Evolutionary conservation across 1,140 invertebrate genomes (phyloP).

Genomic region (Drosophila orena): DNA sequence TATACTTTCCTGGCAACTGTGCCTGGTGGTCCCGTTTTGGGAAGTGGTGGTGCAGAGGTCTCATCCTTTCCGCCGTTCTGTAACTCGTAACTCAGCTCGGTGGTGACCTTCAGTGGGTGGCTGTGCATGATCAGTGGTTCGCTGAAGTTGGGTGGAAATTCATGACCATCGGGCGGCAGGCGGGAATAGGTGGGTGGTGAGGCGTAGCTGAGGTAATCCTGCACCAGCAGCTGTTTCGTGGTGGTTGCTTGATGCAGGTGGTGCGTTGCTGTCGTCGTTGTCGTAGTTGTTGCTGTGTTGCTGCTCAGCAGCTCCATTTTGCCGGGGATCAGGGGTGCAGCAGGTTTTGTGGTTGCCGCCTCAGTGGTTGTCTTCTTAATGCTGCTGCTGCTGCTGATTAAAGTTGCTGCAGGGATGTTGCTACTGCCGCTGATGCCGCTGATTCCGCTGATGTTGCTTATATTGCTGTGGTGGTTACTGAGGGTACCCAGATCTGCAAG

Average conservation of each 20-base stretch:
- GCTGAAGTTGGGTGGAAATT: conserved; percentile 91
- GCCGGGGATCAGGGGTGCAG: conserved; percentile 32
- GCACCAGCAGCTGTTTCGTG: conserved; percentile 74
- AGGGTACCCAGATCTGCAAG: conserved; percentile 75
- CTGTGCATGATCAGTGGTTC: conserved; percentile 86
- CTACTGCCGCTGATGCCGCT: conserved; percentile 17
- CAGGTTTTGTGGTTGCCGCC: conserved; percentile 14
- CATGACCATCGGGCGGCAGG: conserved; percentile 94
- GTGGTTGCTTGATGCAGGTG: conserved; percentile 47
- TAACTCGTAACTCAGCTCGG: conserved; percentile 25
- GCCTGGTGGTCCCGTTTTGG: conserved; percentile 77
- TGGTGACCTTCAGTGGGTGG: conserved; percentile 42
- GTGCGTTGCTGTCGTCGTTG: conserved; percentile 41
- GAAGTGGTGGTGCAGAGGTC: conserved; percentile 61
- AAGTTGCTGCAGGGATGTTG: conserved; percentile 35
- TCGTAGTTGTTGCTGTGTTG: conserved; percentile 36
- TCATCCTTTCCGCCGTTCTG: conserved; percentile 46
- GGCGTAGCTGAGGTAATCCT: conserved; percentile 80
- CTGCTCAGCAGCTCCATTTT: conserved; percentile 81
- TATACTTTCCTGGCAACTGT: conserved; percentile 79
- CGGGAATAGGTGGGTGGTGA: conserved; percentile 87
- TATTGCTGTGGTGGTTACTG: conserved; percentile 60
- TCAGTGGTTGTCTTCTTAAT: conserved; percentile 19
- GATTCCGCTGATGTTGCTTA: conserved; percentile 28
- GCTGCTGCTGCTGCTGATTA: conserved; percentile 26